Conservation (phyloP, 2,113 vertebrate species). For the Anguilla japonica region DNA sequence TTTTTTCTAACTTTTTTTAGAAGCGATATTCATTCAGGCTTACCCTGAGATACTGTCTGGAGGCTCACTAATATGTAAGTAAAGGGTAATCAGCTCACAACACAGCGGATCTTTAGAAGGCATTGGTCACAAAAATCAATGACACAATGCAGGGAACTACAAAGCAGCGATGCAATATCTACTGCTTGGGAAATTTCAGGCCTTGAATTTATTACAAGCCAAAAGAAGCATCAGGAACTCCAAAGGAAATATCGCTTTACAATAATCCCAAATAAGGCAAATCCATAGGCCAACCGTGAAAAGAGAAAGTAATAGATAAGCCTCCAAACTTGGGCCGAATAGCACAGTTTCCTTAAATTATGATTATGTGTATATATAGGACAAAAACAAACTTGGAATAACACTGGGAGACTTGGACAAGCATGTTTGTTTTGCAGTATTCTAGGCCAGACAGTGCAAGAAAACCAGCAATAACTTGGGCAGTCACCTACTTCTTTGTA, state of each 20-base stretch:
- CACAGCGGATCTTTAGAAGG: slow-evolving; percentile 16
- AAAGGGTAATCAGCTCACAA: not conserved
- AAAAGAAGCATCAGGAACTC: slow-evolving; percentile 12
- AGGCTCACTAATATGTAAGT: not conserved
- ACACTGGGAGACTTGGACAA: not conserved
- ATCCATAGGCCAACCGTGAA: slow-evolving; percentile 18
- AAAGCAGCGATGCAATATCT: slow-evolving; percentile 11
- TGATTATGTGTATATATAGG: slow-evolving; percentile 16
- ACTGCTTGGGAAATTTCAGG: slow-evolving; percentile 18
- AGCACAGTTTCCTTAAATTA: not conserved
- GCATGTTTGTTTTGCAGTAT: not conserved
- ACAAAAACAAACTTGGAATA: slow-evolving; percentile 3
- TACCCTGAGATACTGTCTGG: not conserved
- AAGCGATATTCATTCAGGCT: not conserved
- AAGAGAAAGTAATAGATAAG: not conserved
- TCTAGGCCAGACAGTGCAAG: not conserved
- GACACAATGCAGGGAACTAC: not conserved
- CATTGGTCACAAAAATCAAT: slow-evolving; percentile 20
- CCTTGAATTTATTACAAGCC: slow-evolving; percentile 9
- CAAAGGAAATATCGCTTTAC: slow-evolving; percentile 28
- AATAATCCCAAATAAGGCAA: slow-evolving; percentile 28
- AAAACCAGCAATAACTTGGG: not conserved
- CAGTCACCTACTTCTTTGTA: slow-evolving; percentile 8
- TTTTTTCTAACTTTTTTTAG: not conserved
- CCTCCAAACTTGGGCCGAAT: not conserved